Evolutionary conservation across 2,797 vertebrate species (phyloP), one percentile per base, ranked within the genome.

Genomic region (Pipistrellus kuhlii): DNA sequence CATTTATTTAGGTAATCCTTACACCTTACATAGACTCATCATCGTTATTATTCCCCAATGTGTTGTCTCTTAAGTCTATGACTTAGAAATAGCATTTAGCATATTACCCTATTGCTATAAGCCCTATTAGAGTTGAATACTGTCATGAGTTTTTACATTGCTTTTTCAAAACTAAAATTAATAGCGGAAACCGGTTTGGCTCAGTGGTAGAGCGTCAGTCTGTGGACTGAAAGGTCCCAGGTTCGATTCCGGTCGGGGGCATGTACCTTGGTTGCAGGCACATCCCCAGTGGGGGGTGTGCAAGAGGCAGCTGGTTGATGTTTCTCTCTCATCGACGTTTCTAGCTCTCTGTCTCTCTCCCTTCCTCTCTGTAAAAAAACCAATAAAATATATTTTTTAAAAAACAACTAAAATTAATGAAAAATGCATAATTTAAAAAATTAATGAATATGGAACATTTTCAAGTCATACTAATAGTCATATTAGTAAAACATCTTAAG

Each of bases 151-250:
- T 86, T 76, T 76, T 51, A 35, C n/a, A 77, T 46, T 48, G 27
- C 23, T 78, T 92, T 94, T 90, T 20, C 27, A 51, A 89, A 93
- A 90, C 35, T 53, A 72, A 84, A 77, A 91, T 48, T 75, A 81
- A 88, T 55, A 30, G 38, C 38, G 6, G 6, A 41, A 41, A 41
- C 38, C 38, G 38, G 6, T 41, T 41, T 41, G 38, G 38, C 38
- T 41, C 38, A 41, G 38, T 41, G 38, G 38, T 41, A 41, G 38
- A 41, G 38, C 6, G 6, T 41, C 38, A 6, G 38, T 41, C 38
- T 41, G 38, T 4, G 6, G 38, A 41, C 38, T 41, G 38, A 41
- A 41, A 41, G 38, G 38, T 41, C 38, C 38, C 38, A 41, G 38
- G 38, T 41, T 41, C 38, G 38, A 41, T 41, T 41, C 38, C 6